phyloP scores from a whole-genome alignment of 2,797 vertebrate species.

The Enteromius paludinosus region DNA sequence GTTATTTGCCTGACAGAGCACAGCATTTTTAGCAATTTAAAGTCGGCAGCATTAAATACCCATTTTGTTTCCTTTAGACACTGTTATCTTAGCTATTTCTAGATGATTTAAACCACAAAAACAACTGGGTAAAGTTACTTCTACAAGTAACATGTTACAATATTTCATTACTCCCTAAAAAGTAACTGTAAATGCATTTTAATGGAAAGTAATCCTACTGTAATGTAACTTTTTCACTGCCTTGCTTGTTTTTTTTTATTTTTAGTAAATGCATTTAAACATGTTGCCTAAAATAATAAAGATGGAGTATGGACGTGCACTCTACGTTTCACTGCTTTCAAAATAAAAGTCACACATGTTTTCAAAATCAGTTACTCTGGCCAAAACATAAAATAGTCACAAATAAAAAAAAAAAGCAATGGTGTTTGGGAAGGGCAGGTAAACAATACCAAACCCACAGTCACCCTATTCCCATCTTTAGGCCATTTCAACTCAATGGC shows the following conservation, averaged over 20 bases:
- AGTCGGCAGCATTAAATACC: not conserved
- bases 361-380: too few relatives aligned
- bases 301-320: not conserved
- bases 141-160: not conserved
- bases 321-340: not conserved
- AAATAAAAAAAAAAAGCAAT: not conserved
- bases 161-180: not conserved
- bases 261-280: not conserved
- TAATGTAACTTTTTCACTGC: not conserved
- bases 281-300: not conserved
- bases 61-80: not conserved
- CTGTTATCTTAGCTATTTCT: not conserved
- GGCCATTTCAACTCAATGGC: not conserved
- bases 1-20: not conserved
- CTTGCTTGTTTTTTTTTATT: not conserved
- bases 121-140: too few relatives aligned
- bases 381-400: not conserved
- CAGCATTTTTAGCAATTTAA: slow-evolving; percentile 10
- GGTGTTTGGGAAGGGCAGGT: not conserved
- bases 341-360: not conserved
- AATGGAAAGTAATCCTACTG: not conserved
- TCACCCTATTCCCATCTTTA: not conserved
- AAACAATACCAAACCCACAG: not conserved
- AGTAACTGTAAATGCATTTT: not conserved
- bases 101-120: not conserved